These are phyloP conservation scores for Cacajao melanocephalus DNA, from an alignment of 2,797 vertebrate genomes.

Conservation along the genomic window DNA sequence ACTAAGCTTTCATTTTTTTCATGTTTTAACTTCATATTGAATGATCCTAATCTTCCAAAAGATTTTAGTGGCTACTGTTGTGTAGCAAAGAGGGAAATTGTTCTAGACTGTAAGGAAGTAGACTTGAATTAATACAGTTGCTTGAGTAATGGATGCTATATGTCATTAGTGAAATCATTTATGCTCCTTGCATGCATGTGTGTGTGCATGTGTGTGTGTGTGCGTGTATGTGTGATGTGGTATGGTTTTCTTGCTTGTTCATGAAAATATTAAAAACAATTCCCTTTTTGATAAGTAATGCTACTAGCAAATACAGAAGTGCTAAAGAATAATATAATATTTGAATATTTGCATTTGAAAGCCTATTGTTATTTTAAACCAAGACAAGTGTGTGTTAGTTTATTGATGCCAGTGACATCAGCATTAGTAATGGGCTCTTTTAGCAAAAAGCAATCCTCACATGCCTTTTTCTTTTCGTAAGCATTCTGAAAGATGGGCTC, in stretches of 20 bases:
- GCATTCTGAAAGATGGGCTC: constrained; percentile 3
- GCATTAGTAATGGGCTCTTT: neutral
- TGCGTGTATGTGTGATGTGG: neutral
- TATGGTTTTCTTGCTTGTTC: neutral
- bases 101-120: neutral
- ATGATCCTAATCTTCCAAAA: neutral
- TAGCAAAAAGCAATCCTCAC: constrained; percentile 9
- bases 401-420: neutral
- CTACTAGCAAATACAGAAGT: constrained; percentile 10
- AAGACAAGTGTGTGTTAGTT: neutral
- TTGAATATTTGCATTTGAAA: constrained; percentile 33
- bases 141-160: neutral
- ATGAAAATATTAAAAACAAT: constrained; percentile 28
- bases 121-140: neutral
- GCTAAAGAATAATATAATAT: neutral
- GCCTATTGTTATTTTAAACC: constrained; percentile 37
- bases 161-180: neutral
- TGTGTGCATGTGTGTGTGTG: neutral
- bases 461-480: neutral
- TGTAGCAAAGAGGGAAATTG: neutral
- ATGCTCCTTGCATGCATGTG: neutral
- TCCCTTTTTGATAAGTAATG: constrained; percentile 21
- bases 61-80: neutral
- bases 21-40: constrained; percentile 28
- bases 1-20: constrained; percentile 19